A percentile compares a stretch with the other conserved stretches of the same genome.
Evolutionary conservation across 2,113 vertebrate species (phyloP).

Genomic region (Donacobius atricapilla): DNA sequence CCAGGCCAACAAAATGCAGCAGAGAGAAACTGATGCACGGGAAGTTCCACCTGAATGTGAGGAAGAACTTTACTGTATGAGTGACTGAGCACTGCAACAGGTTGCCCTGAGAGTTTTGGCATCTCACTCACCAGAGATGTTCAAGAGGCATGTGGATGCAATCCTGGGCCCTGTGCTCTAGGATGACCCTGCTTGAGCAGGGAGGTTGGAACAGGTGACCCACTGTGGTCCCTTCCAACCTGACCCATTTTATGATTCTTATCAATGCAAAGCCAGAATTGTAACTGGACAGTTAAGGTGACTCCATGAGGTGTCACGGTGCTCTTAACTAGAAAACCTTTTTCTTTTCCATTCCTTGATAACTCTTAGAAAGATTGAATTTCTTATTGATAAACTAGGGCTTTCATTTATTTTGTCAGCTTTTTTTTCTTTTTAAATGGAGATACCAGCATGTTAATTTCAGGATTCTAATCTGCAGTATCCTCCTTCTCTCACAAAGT

Average conservation of each 20-base stretch:
- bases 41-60: not conserved
- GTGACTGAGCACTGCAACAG: not conserved
- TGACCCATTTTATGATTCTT: not conserved
- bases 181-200: not conserved
- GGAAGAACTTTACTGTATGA: not conserved
- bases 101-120: rapidly evolving
- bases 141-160: not conserved
- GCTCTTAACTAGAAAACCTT: not conserved
- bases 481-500: not conserved
- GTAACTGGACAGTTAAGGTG: not conserved
- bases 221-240: not conserved
- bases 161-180: rapidly evolving
- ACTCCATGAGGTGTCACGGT: not conserved
- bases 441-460: not conserved
- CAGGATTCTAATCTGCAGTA: not conserved
- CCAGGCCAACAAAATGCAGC: not conserved
- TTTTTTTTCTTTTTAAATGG: not conserved
- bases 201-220: not conserved
- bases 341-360: not conserved
- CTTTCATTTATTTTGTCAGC: rapidly evolving
- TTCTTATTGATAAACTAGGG: not conserved
- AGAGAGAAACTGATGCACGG: not conserved
- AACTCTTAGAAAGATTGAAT: not conserved
- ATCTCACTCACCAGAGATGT: not conserved
- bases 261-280: not conserved